These are phyloP conservation scores for Chiridota heheva DNA, from an alignment of 35 echinoderm and acorn worm genomes.

Conservation along the genomic window DNA sequence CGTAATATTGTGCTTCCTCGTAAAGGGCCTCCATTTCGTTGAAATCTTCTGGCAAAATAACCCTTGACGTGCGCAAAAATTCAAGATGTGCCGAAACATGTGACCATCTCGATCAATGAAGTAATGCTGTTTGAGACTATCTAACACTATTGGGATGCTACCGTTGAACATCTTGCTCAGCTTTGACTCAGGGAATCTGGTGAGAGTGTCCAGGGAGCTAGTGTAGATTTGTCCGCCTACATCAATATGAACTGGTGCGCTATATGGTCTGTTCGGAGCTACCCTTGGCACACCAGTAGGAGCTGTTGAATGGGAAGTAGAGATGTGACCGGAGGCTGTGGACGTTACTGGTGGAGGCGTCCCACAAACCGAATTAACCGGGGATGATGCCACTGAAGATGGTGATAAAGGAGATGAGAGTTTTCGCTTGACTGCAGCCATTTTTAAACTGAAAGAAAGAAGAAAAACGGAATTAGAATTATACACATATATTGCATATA, in stretches of 20 bases:
- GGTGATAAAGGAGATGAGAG: conserved; percentile 67
- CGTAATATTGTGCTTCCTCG: conserved; percentile 94
- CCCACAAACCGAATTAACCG: conserved; percentile 60
- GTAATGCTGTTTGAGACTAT: conserved; percentile 97
- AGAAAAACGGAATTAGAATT: too few species aligned
- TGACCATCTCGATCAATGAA: conserved; percentile 97
- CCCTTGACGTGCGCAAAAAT: conserved; percentile 82
- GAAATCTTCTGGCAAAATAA: conserved; percentile 76
- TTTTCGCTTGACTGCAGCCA: conserved; percentile 68
- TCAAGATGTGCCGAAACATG: conserved; percentile 91
- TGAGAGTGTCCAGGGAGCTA: conserved; percentile 88
- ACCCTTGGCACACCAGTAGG: conserved; percentile 76
- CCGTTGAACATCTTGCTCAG: conserved; percentile 94
- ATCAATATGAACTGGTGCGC: conserved; percentile 94
- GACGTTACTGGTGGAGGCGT: conserved; percentile 62
- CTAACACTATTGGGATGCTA: conserved; percentile 87
- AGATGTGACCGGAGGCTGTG: conserved; percentile 15
- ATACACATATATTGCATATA: too few species aligned
- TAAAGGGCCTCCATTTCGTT: conserved; percentile 86
- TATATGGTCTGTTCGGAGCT: conserved; percentile 74
- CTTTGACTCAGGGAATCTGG: conserved; percentile 82
- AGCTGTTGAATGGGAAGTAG: conserved; percentile 9
- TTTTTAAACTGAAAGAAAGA: conserved; percentile 3
- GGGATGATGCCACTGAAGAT: conserved; percentile 55
- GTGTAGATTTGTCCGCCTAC: conserved; percentile 99